Evolutionary conservation across 2,797 vertebrate genomes (phyloP), one percentile per base, ranked within the genome.

Genomic region (Squalus acanthias): DNA sequence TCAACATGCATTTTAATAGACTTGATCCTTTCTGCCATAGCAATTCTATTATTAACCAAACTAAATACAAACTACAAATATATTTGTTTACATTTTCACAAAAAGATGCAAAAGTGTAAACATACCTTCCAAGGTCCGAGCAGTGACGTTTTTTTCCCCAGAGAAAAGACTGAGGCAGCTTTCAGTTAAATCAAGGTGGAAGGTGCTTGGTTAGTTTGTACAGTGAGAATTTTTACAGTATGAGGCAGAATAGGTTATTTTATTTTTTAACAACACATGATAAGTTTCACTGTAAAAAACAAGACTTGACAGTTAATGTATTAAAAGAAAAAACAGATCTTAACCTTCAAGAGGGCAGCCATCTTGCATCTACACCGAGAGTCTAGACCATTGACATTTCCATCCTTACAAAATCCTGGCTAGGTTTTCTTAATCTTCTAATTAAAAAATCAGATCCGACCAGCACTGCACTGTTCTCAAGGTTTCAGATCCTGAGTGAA

Each of bases 71-170:
- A 72, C 65, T 46, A 12, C 20, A 72, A 46, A 26, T 95, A 24
- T 26, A 69, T 95, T 70, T 95, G 50, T 46, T 29, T 95, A 69
- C 24, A 26, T 95, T 95, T 95, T 95, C 93, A 95, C 93, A 70
- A 50, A 39, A 53, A 72, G 22, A 46, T 3, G 9, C 12, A 95
- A 29, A 85, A 70, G 93, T 26, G 2, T 69, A 72, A 70, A 70
- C 39, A 10, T 22, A 26, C 22, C 4, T 46, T 46, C 39, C 93
- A 70, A 95, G 22, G 24, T 50, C 39, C 50, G 8, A 39, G 12
- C 93, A 29, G 92, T 46, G 6, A 12, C 8, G 1, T 57, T 88
- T 50, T 50, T 50, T 15, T 26, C 10, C 53, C 53, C 5, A 63
- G 93, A 46, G 65, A 72, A 72, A 94, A 46, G 1, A 20, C 33